Evolutionary conservation across 2,888 invertebrate species (phyloP), one percentile per base, ranked within the genome.

Genomic region (Eupeodes luniger): DNA sequence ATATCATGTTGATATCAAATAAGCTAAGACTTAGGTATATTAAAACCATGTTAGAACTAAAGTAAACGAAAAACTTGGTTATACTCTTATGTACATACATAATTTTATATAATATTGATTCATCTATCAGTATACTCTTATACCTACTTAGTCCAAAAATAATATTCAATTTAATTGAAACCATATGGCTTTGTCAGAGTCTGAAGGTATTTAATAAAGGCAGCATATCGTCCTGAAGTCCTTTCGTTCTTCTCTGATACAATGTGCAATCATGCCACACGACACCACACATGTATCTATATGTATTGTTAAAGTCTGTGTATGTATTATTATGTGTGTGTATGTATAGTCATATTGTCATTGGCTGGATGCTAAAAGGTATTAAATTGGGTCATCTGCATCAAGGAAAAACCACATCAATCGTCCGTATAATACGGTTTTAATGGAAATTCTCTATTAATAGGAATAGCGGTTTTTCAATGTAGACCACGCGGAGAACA

Each of bases 381-480:
- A 80, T 76, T 66, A 72, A 84, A 83, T 84, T 88, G 77, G 87
- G 87, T 84, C 84, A 84, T 69, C 69, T 80, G 83, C 81, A 80
- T 83, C 84, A 77, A 69, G 84, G 67, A 40, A 57, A 83, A 88
- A 81, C 87, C 87, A 81, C 87, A 88, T 88, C 87, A 88, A 88
- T 84, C 84, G 84, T 76, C 77, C 44, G 84, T 74, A 77, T 74
- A 88, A 80, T 84, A 81, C 70, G 81, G 70, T 84, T 88, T 88
- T 81, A 88, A 88, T 88, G 83, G 84, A 88, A 88, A 84, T 84
- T 83, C 83, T 84, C 80, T 59, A 77, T 81, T 84, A 84, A 84
- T 70, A 77, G 83, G 55, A 77, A 59, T 51, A 19, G 87, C 67
- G 87, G 87, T 83, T 87, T 82, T 77, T 72, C 66, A 61, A 27